These are phyloP conservation scores for Phaethon lepturus DNA, from an alignment of 2,113 vertebrate genomes.

Conservation along the genomic window DNA sequence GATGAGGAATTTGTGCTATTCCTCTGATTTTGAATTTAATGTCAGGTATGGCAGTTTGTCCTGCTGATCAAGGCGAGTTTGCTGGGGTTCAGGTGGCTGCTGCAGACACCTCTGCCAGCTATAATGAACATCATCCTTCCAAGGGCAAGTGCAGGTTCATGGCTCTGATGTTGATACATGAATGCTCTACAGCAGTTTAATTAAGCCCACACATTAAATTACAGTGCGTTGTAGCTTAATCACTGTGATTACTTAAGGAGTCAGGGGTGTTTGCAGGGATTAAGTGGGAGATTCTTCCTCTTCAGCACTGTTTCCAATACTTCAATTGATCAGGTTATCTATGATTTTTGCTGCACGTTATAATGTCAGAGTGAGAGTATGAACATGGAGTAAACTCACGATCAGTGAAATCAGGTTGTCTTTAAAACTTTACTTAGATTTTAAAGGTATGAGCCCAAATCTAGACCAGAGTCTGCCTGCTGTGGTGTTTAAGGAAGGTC, in stretches of 20 bases:
- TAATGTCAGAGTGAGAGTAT: not conserved
- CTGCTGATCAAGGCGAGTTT: not conserved
- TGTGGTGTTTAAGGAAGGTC: not conserved
- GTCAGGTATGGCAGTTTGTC: rapidly evolving
- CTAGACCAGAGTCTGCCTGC: not conserved
- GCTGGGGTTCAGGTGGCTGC: not conserved
- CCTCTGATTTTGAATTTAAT: not conserved
- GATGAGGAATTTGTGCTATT: rapidly evolving
- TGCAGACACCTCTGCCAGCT: not conserved
- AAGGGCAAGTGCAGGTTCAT: not conserved
- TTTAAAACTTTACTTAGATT: not conserved
- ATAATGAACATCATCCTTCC: not conserved
- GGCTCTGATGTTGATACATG: not conserved
- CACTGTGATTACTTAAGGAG: not conserved
- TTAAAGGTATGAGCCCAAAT: not conserved
- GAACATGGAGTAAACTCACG: not conserved
- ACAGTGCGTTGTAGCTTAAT: not conserved
- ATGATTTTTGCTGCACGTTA: not conserved
- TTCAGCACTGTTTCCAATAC: not conserved
- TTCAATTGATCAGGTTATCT: not conserved
- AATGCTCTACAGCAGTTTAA: not conserved
- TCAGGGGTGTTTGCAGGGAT: not conserved
- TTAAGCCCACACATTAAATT: not conserved
- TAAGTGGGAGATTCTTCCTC: not conserved
- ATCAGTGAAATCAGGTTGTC: not conserved